A percentile compares a stretch with the other conserved stretches of the same genome.
phyloP scores from a whole-genome alignment of 1,140 invertebrate genomes.

The Stegodyphus mimosarum region DNA sequence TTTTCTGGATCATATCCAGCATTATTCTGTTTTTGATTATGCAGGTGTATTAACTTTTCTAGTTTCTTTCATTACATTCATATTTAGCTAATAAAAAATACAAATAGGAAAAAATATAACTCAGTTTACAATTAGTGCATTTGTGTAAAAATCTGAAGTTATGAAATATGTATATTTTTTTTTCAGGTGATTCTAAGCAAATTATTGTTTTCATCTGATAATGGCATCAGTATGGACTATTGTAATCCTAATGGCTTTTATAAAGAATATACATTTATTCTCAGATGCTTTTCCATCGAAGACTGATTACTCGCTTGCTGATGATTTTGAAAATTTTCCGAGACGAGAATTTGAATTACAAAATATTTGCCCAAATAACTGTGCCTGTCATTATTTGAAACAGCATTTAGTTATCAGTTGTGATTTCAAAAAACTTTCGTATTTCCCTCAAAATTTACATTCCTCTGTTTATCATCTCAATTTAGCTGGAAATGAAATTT shows the following conservation, averaged over 20 bases:
- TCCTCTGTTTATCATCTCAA: slow-evolving; percentile 13
- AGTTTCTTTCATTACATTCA: no score
- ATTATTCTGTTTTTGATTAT: no score
- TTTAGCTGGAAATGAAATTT: slow-evolving; percentile 41
- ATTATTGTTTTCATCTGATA: background rate
- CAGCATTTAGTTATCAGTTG: slow-evolving; percentile 9
- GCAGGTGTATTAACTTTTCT: no score
- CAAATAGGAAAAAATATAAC: no score
- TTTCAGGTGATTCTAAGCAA: background rate
- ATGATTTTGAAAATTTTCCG: slow-evolving; percentile 13
- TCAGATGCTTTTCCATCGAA: slow-evolving; percentile 5
- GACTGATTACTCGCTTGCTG: background rate
- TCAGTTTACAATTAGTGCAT: no score
- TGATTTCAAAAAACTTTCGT: background rate
- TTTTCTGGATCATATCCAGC: no score
- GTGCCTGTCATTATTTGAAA: slow-evolving; percentile 6
- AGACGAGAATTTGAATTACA: background rate
- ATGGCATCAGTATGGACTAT: slow-evolving; percentile 28
- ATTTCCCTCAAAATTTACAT: slow-evolving; percentile 10
- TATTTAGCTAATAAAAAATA: no score
- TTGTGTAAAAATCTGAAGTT: no score
- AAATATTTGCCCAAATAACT: slow-evolving; percentile 5
- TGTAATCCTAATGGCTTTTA: slow-evolving; percentile 11
- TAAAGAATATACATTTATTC: background rate
- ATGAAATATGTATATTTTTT: background rate